These are phyloP conservation scores for Eulemur macaco DNA, from an alignment of 2,113 vertebrate species.

Conservation along the genomic window DNA sequence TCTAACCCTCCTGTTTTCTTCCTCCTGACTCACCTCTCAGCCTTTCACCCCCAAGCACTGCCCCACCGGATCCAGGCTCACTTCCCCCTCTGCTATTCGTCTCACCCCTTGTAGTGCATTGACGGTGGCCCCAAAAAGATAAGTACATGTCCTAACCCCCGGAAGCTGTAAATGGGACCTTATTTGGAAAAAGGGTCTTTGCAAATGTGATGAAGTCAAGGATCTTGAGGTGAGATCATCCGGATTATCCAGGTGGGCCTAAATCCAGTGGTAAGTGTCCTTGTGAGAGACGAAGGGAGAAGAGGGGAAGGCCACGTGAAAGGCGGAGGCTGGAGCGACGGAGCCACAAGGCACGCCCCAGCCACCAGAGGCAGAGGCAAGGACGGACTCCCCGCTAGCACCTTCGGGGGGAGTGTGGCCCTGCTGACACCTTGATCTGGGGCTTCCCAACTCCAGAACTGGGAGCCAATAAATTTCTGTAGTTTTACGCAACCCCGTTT, in stretches of 20 bases:
- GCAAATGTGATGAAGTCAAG: background rate
- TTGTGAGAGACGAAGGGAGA: background rate
- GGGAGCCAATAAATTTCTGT: background rate
- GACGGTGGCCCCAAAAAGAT: background rate
- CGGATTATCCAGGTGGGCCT: background rate
- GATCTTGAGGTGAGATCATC: background rate
- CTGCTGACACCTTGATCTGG: background rate
- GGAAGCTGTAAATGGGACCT: background rate
- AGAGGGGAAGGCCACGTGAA: background rate
- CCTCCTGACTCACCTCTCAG: background rate
- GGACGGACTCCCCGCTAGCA: background rate
- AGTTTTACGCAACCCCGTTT: background rate
- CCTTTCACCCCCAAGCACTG: background rate
- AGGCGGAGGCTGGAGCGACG: background rate
- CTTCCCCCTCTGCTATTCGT: background rate
- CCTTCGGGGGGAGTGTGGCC: background rate
- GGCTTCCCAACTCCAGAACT: background rate
- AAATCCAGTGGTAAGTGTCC: background rate
- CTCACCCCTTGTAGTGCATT: background rate
- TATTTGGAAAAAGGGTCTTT: background rate
- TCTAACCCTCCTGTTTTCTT: background rate
- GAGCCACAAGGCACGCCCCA: accelerated
- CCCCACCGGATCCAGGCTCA: background rate
- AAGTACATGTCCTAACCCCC: background rate
- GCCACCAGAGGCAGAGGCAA: background rate